Conservation (phyloP, 2,797 vertebrate species). For the Aplochiton taeniatus region DNA sequence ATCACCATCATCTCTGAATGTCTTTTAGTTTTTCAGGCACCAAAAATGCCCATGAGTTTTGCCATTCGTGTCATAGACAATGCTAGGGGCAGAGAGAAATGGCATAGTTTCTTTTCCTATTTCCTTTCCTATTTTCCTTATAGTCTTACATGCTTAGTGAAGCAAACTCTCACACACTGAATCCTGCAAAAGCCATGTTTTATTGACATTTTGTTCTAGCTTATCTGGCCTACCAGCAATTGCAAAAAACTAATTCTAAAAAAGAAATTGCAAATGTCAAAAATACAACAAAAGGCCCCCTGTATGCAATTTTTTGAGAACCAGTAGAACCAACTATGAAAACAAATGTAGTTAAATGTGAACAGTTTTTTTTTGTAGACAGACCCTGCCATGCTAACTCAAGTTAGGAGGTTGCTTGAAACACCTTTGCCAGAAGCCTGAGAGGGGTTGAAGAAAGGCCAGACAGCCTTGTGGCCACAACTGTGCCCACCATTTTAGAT, state of each 20-base stretch:
- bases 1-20: conserved; percentile 69
- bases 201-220: conserved; percentile 72
- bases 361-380: no score
- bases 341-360: no score
- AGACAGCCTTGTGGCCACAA: conserved; percentile 39
- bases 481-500: conserved; percentile 50
- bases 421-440: conserved; percentile 29
- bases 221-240: conserved; percentile 40
- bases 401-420: conserved; percentile 23
- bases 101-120: conserved; percentile 22
- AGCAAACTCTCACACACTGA: conserved; percentile 44
- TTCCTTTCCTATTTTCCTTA: conserved; percentile 50
- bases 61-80: conserved; percentile 50
- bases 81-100: conserved; percentile 57
- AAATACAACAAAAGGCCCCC: no score
- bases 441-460: conserved; percentile 30
- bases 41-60: conserved; percentile 52
- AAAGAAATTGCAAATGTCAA: no score
- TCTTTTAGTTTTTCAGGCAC: conserved; percentile 50
- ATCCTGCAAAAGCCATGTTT: conserved; percentile 43
- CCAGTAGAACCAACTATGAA: no score
- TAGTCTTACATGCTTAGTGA: conserved; percentile 35
- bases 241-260: no score
- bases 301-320: no score
- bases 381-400: conserved; percentile 16